Evolutionary conservation across 2,797 vertebrate genomes (phyloP).

Genomic region (Takifugu rubripes): DNA sequence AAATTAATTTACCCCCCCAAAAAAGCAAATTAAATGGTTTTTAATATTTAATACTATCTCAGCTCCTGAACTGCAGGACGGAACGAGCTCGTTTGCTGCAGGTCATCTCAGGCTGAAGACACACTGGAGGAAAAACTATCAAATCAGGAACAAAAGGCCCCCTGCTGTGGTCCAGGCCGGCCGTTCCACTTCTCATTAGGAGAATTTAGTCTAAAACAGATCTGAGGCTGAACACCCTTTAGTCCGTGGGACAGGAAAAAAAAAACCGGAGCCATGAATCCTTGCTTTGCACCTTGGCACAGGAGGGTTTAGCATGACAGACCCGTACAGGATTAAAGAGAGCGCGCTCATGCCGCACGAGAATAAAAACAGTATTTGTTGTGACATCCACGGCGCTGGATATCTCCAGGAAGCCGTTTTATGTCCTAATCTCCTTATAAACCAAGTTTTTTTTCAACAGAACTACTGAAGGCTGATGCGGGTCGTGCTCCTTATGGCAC

Average conservation of each 20-base stretch:
- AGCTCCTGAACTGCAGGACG: no score
- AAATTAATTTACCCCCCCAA: no score
- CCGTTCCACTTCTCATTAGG: no score
- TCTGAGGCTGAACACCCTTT: no score
- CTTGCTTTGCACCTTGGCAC: slow-evolving; percentile 7
- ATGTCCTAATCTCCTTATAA: slow-evolving; percentile 54
- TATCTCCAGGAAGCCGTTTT: slow-evolving; percentile 35
- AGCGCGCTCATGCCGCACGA: slow-evolving; percentile 17
- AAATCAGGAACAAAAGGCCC: no score
- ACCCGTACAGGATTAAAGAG: slow-evolving; percentile 22
- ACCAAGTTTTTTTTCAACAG: slow-evolving; percentile 31
- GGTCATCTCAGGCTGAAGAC: no score
- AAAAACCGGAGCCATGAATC: slow-evolving; percentile 19
- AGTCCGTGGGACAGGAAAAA: background rate
- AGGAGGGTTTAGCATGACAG: background rate
- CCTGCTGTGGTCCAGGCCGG: no score
- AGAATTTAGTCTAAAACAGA: no score
- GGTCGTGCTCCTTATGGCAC: slow-evolving; percentile 22
- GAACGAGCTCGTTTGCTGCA: no score
- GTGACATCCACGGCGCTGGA: slow-evolving; percentile 30
- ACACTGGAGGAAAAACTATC: no score
- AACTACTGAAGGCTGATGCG: slow-evolving; percentile 29
- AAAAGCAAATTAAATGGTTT: no score
- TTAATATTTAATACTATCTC: no score
- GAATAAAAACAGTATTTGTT: slow-evolving; percentile 29